Conservation (phyloP, 2,797 vertebrate species). For the Remorina albescens region DNA sequence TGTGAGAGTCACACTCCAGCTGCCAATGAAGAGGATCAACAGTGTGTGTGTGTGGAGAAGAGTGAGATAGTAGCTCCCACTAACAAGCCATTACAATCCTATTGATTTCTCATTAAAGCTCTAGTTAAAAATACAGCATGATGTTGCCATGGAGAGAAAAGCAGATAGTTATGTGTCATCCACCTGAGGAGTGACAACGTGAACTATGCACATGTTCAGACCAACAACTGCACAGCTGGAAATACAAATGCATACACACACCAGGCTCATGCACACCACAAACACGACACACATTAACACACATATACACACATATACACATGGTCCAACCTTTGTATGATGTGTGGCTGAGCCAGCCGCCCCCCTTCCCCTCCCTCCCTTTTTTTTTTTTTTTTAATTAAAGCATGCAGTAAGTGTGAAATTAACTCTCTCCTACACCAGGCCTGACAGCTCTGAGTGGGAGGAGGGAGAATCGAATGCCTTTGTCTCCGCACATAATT, state of each 20-base stretch:
- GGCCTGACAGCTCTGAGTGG: conserved; percentile 86
- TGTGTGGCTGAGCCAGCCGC: conserved; percentile 65
- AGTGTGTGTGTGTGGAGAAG: conserved; percentile 16
- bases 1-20: conserved; percentile 52
- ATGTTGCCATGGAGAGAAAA: conserved; percentile 55
- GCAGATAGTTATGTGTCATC: conserved; percentile 46
- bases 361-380: conserved; percentile 67
- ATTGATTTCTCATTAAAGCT: conserved; percentile 78
- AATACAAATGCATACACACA: conserved; percentile 36
- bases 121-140: conserved; percentile 67
- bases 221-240: conserved; percentile 42
- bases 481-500: conserved; percentile 87
- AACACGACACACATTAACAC: conserved; percentile 53
- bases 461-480: conserved; percentile 83
- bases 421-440: conserved; percentile 88
- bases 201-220: conserved; percentile 34
- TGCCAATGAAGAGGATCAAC: conserved; percentile 64
- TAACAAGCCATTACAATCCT: conserved; percentile 75
- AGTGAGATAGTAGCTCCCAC: conserved; percentile 40
- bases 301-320: conserved; percentile 43
- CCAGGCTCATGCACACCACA: conserved; percentile 34
- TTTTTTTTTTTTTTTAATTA: conserved; percentile 80
- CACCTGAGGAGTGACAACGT: conserved; percentile 54
- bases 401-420: conserved; percentile 90
- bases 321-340: conserved; percentile 63